Conservation (phyloP, 2,888 invertebrate genomes). For the Autographa pulchrina region DNA sequence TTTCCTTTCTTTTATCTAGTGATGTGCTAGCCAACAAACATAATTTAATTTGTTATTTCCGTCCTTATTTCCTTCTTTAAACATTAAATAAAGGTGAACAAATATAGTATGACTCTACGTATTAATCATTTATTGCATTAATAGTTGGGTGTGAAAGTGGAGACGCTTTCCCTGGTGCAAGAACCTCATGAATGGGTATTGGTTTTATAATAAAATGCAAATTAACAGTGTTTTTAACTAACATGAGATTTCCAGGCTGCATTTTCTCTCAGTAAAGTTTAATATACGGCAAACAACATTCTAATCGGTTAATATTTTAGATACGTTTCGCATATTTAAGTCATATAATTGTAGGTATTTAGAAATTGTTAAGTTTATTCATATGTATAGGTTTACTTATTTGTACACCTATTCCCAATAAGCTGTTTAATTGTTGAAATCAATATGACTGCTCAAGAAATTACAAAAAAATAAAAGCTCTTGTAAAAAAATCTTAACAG, state of each 20-base stretch:
- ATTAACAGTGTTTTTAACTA: slow-evolving; percentile 35
- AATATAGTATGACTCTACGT: slow-evolving; percentile 30
- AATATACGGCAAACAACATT: slow-evolving; percentile 2
- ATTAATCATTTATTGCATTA: slow-evolving; percentile 38
- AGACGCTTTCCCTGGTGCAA: slow-evolving; percentile 58
- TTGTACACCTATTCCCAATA: too few relatives aligned
- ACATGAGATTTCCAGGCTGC: slow-evolving; percentile 24
- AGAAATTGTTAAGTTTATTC: too few relatives aligned
- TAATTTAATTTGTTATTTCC: too few relatives aligned
- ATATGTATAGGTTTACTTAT: too few relatives aligned
- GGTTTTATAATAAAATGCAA: slow-evolving; percentile 52
- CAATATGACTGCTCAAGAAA: too few relatives aligned
- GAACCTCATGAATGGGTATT: slow-evolving; percentile 56
- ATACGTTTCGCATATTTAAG: too few relatives aligned
- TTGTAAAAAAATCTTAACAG: too few relatives aligned
- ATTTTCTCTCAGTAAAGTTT: not conserved
- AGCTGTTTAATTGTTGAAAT: too few relatives aligned
- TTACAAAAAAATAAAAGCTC: too few relatives aligned
- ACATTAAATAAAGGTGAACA: slow-evolving; percentile 1
- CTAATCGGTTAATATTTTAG: not conserved
- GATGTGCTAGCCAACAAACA: too few relatives aligned
- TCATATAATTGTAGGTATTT: too few relatives aligned
- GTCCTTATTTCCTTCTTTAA: too few relatives aligned
- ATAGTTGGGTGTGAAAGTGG: slow-evolving; percentile 58
- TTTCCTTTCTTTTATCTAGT: not conserved